phyloP scores from a whole-genome alignment of 1,140 invertebrate genomes.

The Microplitis mediator region DNA sequence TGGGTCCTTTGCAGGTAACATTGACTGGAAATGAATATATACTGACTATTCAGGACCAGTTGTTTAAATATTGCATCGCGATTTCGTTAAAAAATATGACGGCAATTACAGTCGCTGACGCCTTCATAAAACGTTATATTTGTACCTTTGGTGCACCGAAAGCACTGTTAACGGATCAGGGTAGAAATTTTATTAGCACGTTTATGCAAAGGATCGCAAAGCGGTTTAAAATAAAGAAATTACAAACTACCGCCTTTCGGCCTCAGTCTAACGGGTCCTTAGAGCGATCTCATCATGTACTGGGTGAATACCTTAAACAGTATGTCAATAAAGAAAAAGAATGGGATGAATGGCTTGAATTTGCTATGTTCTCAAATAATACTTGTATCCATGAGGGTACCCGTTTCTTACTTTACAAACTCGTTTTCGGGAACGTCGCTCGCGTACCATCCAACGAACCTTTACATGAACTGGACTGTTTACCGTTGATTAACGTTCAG shows the following conservation, averaged over 20 bases:
- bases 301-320: constrained; percentile 33
- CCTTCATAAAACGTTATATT: too few species aligned
- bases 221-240: neutral
- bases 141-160: too few species aligned
- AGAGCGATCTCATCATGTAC: constrained; percentile 9
- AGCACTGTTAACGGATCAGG: too few species aligned
- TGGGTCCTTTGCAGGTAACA: neutral
- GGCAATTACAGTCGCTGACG: too few species aligned
- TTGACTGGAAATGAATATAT: neutral
- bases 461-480: too few species aligned
- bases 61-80: neutral
- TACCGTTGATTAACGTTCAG: too few species aligned
- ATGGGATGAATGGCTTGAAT: too few species aligned
- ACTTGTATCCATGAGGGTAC: neutral
- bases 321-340: neutral
- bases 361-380: neutral
- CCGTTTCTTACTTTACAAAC: too few species aligned
- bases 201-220: neutral
- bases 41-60: neutral
- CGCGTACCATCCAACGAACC: too few species aligned
- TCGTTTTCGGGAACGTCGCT: too few species aligned
- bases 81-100: neutral
- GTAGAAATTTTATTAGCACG: too few species aligned
- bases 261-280: neutral
- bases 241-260: neutral